Percentiles rank a stretch among this genome's conserved stretches.
Evolutionary conservation across 2,797 vertebrate species (phyloP).

Genomic region (Forpus xanthops): DNA sequence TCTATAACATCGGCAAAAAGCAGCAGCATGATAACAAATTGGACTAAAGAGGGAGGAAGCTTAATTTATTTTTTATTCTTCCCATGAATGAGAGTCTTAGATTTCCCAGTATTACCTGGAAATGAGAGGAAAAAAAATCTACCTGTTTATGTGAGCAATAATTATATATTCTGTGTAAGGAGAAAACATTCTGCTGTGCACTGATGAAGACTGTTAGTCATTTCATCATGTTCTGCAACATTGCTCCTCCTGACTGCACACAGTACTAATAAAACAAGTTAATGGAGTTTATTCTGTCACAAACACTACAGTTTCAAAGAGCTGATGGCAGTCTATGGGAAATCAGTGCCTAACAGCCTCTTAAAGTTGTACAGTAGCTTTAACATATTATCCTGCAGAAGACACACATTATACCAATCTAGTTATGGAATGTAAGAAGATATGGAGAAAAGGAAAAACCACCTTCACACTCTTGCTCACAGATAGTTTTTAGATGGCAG

Average conservation of each 20-base stretch:
- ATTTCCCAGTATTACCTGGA: constrained; percentile 39
- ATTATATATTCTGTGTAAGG: constrained; percentile 74
- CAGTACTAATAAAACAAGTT: constrained; percentile 79
- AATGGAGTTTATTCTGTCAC: constrained; percentile 81
- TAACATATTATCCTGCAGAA: constrained; percentile 54
- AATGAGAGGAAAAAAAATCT: constrained; percentile 49
- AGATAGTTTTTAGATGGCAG: background rate
- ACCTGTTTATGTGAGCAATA: constrained; percentile 72
- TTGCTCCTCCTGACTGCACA: constrained; percentile 75
- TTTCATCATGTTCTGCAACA: constrained; percentile 75
- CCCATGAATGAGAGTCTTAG: constrained; percentile 25
- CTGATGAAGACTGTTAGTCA: constrained; percentile 74
- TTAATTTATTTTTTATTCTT: constrained; percentile 60
- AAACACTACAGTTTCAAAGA: constrained; percentile 72
- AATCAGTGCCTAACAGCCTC: constrained; percentile 62
- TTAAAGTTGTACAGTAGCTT: constrained; percentile 64
- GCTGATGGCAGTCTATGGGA: constrained; percentile 72
- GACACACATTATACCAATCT: constrained; percentile 29
- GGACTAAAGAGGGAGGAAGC: background rate
- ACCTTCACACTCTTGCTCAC: background rate
- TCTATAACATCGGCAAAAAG: constrained; percentile 13
- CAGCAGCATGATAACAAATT: constrained; percentile 19
- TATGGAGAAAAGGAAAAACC: background rate
- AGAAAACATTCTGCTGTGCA: constrained; percentile 70
- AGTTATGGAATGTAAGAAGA: background rate